phyloP scores from a whole-genome alignment of 92 coral and sea anemone genomes.

The Ricordea florida region DNA sequence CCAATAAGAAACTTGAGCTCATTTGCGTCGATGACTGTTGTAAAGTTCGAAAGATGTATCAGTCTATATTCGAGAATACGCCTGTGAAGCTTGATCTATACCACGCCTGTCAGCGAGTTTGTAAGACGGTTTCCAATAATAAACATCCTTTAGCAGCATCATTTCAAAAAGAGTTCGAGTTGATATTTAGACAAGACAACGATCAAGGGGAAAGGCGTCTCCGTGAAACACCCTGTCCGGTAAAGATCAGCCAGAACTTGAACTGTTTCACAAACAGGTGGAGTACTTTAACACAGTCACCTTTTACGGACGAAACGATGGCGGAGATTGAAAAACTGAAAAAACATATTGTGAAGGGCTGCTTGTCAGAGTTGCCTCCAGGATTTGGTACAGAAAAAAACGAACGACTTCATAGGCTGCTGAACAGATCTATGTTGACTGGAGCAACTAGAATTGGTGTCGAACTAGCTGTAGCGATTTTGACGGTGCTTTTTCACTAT shows the following conservation, averaged over 20 bases:
- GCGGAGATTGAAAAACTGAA: constrained; percentile 46
- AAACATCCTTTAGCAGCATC: neutral
- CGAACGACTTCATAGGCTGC: constrained; percentile 47
- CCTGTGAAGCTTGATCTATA: constrained; percentile 52
- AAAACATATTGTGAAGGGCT: constrained; percentile 50
- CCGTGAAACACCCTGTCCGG: constrained; percentile 7
- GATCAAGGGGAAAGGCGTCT: constrained; percentile 34
- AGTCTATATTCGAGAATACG: constrained; percentile 28
- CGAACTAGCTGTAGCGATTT: constrained; percentile 46
- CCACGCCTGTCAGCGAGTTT: constrained; percentile 49
- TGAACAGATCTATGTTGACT: constrained; percentile 40
- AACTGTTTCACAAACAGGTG: constrained; percentile 47
- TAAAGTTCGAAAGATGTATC: constrained; percentile 41
- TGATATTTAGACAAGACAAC: constrained; percentile 34
- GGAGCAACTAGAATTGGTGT: constrained; percentile 68
- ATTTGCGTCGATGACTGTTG: constrained; percentile 64
- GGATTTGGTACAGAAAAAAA: constrained; percentile 66
- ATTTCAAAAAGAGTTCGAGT: constrained; percentile 28
- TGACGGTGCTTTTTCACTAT: constrained; percentile 28
- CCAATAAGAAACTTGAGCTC: neutral
- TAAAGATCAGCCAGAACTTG: constrained; percentile 31
- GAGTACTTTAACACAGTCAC: constrained; percentile 24
- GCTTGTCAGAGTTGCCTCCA: constrained; percentile 63
- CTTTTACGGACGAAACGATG: constrained; percentile 14
- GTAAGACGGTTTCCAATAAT: neutral